Percentiles rank a stretch among this genome's conserved stretches.
Conservation (phyloP, 2,797 vertebrate species). For the Spinus olivaceus region DNA sequence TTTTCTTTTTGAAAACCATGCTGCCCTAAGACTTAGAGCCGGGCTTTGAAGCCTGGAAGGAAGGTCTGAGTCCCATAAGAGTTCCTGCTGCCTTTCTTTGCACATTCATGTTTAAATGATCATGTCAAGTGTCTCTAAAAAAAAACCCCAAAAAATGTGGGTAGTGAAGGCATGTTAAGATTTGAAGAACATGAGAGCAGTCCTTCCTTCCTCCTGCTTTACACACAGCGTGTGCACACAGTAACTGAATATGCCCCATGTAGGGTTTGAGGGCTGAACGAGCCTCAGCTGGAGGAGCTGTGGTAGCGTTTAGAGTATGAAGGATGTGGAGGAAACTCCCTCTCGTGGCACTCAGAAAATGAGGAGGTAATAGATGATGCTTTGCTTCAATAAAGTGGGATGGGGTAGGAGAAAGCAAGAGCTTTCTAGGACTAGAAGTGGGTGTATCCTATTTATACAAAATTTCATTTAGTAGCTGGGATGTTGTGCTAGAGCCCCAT, state of each 20-base stretch:
- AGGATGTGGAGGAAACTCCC: background rate
- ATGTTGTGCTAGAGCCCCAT: accelerated
- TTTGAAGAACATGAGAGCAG: background rate
- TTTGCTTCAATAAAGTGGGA: background rate
- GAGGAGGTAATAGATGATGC: background rate
- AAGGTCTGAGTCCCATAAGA: background rate
- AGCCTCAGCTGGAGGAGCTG: background rate
- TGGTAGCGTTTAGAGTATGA: accelerated
- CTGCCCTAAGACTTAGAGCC: background rate
- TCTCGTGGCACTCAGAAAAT: background rate
- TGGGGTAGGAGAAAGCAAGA: background rate
- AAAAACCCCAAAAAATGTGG: background rate
- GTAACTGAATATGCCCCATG: accelerated
- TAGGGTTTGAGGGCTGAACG: background rate
- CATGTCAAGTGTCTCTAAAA: background rate
- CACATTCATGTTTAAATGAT: background rate
- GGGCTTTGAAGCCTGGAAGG: background rate
- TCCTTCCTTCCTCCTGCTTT: background rate
- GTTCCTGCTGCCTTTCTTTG: background rate
- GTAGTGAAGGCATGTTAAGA: background rate
- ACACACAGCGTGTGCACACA: background rate
- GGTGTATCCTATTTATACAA: background rate
- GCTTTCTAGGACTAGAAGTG: background rate
- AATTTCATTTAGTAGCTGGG: background rate
- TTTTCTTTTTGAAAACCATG: background rate